Conservation (phyloP, 2,113 vertebrate genomes). For the Cercocebus atys region DNA sequence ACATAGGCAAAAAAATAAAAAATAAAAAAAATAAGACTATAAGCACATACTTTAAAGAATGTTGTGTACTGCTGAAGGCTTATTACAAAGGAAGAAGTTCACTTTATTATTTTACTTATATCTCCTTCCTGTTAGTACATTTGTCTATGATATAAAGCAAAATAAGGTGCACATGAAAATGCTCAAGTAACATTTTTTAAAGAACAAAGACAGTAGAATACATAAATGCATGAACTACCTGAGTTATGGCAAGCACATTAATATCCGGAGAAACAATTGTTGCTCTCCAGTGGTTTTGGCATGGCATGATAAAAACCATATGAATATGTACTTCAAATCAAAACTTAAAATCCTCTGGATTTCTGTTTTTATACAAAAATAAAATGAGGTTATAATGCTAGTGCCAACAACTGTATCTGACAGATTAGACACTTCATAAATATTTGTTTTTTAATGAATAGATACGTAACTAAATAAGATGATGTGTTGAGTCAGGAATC, state of each 20-base stretch:
- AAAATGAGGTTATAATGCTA: neutral
- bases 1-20: neutral
- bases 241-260: neutral
- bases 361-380: conserved; percentile 3
- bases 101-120: neutral
- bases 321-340: neutral
- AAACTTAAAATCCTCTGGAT: neutral
- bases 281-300: neutral
- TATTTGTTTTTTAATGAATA: neutral
- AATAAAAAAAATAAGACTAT: rapidly evolving
- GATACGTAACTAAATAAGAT: neutral
- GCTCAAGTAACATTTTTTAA: neutral
- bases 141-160: neutral
- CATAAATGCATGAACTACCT: neutral
- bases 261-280: neutral
- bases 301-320: neutral
- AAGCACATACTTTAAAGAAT: neutral
- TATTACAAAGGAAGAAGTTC: neutral
- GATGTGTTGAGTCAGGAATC: neutral
- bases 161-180: neutral
- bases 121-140: neutral
- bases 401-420: neutral
- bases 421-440: neutral
- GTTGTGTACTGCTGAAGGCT: neutral
- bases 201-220: neutral